A percentile compares a stretch with the other conserved stretches of the same genome.
These are phyloP conservation scores for Rhynchophorus ferrugineus DNA, from an alignment of 1,140 invertebrate genomes.

Conservation along the genomic window DNA sequence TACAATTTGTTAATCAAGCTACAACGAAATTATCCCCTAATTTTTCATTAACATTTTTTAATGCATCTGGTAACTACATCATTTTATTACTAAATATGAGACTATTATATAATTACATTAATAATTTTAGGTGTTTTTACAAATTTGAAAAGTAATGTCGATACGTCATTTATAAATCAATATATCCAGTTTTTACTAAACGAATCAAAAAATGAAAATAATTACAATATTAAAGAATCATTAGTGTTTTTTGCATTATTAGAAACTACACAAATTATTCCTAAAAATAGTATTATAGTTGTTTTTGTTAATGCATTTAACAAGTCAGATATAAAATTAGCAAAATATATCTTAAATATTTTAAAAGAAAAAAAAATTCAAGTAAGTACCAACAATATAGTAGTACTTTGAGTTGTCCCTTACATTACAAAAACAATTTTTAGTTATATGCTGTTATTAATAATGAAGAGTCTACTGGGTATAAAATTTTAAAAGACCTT, in stretches of 20 bases:
- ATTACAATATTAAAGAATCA: no score
- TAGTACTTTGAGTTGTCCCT: background rate
- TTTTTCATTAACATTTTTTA: conserved; percentile 32
- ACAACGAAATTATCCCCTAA: conserved; percentile 8
- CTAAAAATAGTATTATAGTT: conserved; percentile 19
- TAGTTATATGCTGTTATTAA: conserved; percentile 9
- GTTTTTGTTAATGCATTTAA: conserved; percentile 15
- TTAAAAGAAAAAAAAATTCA: conserved; percentile 17
- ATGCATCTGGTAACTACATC: conserved; percentile 25
- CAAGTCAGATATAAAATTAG: conserved; percentile 23
- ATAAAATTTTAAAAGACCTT: conserved; percentile 1
- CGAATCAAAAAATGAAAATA: no score
- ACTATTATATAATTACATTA: background rate
- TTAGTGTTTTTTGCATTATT: conserved; percentile 27
- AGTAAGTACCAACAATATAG: conserved; percentile 4
- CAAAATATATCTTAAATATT: conserved; percentile 16
- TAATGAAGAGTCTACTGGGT: background rate
- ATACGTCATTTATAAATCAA: no score
- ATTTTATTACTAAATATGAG: conserved; percentile 4
- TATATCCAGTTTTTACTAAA: no score
- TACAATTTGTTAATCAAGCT: no score
- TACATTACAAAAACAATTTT: conserved; percentile 1
- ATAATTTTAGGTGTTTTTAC: conserved; percentile 20
- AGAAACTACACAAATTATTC: conserved; percentile 23
- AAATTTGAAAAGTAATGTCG: conserved; percentile 20